phyloP scores from a whole-genome alignment of 2,888 invertebrate species.

The Prenolepis imparis region DNA sequence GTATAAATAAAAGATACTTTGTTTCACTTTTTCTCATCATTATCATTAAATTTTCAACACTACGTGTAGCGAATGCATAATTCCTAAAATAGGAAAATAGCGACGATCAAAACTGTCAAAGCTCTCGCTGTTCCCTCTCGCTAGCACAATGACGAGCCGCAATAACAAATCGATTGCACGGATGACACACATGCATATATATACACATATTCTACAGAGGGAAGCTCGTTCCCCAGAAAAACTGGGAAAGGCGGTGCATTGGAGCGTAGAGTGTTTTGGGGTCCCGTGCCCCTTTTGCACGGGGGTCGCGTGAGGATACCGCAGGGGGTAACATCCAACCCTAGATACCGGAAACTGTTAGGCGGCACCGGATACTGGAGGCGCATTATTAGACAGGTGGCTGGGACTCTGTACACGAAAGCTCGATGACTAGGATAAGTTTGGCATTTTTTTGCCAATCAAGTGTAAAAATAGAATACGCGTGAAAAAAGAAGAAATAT shows the following conservation, averaged over 20 bases:
- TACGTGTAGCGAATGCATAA: not conserved
- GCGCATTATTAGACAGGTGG: constrained; percentile 84
- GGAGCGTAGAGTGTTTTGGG: constrained; percentile 78
- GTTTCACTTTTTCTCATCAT: not conserved
- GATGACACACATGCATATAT: constrained; percentile 33
- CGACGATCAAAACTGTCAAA: constrained; percentile 16
- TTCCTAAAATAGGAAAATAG: constrained; percentile 8
- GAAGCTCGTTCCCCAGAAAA: constrained; percentile 28
- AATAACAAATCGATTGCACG: constrained; percentile 79
- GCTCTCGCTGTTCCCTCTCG: constrained; percentile 53
- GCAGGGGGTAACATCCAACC: constrained; percentile 79
- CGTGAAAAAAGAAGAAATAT: not conserved
- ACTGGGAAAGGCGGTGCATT: constrained; percentile 59
- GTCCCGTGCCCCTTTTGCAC: constrained; percentile 72
- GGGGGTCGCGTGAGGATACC: constrained; percentile 76
- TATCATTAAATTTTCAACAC: not conserved
- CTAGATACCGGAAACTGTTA: constrained; percentile 81
- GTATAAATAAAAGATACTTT: not conserved
- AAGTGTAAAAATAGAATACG: not conserved
- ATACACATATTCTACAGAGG: not conserved
- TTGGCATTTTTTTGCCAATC: constrained; percentile 23
- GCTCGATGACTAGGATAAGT: constrained; percentile 62
- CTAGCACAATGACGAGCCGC: constrained; percentile 70
- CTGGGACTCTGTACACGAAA: constrained; percentile 48
- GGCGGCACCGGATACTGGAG: constrained; percentile 80